phyloP scores from a whole-genome alignment of 2,888 invertebrate genomes.

The Cataglyphis albicans region DNA sequence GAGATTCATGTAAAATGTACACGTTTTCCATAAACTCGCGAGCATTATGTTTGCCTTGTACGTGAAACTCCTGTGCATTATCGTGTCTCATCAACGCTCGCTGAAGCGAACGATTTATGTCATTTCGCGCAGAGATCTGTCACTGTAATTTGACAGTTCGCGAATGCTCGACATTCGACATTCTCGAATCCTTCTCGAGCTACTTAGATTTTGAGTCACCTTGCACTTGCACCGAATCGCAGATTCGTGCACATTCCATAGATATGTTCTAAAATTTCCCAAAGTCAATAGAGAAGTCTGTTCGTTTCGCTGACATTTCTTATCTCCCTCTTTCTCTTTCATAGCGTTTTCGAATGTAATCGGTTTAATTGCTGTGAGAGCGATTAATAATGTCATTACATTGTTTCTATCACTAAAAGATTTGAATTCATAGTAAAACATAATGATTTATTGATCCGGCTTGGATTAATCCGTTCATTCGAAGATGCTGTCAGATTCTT shows the following conservation, averaged over 20 bases:
- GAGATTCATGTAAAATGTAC: background rate
- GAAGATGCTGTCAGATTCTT: background rate
- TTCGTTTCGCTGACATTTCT: background rate
- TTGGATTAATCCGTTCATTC: no score
- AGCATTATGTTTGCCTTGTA: background rate
- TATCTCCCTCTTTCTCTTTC: background rate
- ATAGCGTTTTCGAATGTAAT: no score
- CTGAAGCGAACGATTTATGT: background rate
- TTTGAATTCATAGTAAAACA: no score
- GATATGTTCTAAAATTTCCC: constrained; percentile 2
- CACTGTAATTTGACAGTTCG: background rate
- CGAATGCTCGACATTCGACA: background rate
- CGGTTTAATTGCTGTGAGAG: no score
- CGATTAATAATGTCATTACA: no score
- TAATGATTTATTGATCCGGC: no score
- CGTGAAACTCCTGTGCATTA: background rate
- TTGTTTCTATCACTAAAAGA: no score
- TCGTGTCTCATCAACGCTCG: background rate
- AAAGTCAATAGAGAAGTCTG: background rate
- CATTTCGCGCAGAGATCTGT: background rate
- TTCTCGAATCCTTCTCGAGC: no score
- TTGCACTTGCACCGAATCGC: background rate
- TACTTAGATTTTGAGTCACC: background rate
- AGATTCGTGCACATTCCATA: background rate
- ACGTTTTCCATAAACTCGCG: background rate